Conservation (phyloP, 53 echinoderm and acorn worm genomes). For the Glandiceps talaboti region DNA sequence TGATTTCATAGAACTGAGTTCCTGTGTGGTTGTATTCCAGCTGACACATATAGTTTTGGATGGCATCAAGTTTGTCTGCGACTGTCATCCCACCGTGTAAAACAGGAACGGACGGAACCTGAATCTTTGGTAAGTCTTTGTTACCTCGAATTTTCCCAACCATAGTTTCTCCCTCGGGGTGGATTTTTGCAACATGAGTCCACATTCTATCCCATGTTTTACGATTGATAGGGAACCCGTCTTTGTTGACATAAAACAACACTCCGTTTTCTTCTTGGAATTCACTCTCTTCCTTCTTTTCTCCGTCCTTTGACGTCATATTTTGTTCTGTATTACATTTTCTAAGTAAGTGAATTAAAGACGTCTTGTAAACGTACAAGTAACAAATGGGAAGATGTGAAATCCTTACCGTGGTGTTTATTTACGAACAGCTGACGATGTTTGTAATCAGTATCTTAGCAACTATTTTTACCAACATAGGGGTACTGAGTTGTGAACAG, state of each 20-base stretch:
- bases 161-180: constrained; percentile 65
- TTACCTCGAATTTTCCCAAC: constrained; percentile 42
- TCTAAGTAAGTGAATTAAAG: too few relatives aligned
- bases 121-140: constrained; percentile 71
- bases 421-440: too few relatives aligned
- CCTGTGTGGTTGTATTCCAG: constrained; percentile 94
- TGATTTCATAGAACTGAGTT: constrained; percentile 95
- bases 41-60: constrained; percentile 81
- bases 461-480: too few relatives aligned
- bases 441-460: too few relatives aligned
- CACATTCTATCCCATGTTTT: constrained; percentile 80
- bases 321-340: neutral
- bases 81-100: constrained; percentile 48
- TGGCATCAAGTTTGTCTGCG: constrained; percentile 51
- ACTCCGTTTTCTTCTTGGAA: constrained; percentile 24
- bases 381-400: too few relatives aligned
- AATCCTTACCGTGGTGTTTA: too few relatives aligned
- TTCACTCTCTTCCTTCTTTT: neutral
- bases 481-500: too few relatives aligned
- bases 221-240: constrained; percentile 62
- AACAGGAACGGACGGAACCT: constrained; percentile 49
- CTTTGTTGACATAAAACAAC: constrained; percentile 89
- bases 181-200: constrained; percentile 62
- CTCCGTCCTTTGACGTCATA: neutral
- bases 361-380: too few relatives aligned